Evolutionary conservation across 2,113 vertebrate genomes (phyloP), one percentile per base, ranked within the genome.

Genomic region (Natator depressus): DNA sequence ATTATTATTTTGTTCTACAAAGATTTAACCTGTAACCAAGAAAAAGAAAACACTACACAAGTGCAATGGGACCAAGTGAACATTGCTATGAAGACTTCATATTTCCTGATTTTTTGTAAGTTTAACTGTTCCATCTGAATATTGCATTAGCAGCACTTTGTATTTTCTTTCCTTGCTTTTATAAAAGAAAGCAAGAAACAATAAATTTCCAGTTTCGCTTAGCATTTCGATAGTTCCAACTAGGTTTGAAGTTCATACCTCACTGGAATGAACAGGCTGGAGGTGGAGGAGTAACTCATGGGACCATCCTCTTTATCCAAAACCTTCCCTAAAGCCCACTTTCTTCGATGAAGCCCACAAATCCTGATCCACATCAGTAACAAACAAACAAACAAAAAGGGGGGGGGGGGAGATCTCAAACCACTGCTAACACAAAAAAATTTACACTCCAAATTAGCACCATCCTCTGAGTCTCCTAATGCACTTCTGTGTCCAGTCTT

Each of bases 231-330:
- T 5, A 2, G 4, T 84, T 65, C 62, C 13, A 65, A 31, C 27
- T 83, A 59, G 72, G 69, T 93, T 86, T 85, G 81, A 92, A 90
- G 53, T 90, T 90, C 69, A 57, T 82, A 82, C 88, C 82, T 80
- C n/a, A 10, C 62, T 25, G 55, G 31, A 85, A 93, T 0, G 0
- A 86, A 31, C 51, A 80, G 5, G 53, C 62, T 84, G 80, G 78
- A 65, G 81, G 89, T 7, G 17, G 59, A 27, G 42, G 81, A 80
- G 53, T 12, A 69, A 55, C 20, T 55, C 82, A 88, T 1, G 0
- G 85, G 85, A 75, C 87, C 79, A 10, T 50, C 57, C 50, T 76
- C 29, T 27, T 57, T 85, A 14, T 8, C 25, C 7, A 84, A 95
- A 90, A 89, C 4, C 49, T 65, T 65, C 62, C 62, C 31, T 65